Conservation (phyloP, 2,113 vertebrate species). For the Phyllostomus discolor region DNA sequence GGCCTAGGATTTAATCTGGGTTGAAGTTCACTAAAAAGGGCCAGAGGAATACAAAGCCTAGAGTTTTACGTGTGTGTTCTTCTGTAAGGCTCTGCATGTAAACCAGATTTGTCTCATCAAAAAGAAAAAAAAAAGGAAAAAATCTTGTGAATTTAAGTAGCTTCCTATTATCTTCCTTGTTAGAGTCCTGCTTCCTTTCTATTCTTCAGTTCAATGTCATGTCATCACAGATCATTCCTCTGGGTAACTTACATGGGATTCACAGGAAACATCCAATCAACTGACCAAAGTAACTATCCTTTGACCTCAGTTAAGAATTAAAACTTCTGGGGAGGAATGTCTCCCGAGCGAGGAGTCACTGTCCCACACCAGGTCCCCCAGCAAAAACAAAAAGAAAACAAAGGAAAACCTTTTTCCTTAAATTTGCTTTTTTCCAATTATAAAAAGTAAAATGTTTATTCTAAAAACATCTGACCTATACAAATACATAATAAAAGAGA, state of each 20-base stretch:
- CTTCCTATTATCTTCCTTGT: neutral
- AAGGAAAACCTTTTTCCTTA: neutral
- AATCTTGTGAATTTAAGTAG: neutral
- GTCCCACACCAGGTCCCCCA: too few species aligned
- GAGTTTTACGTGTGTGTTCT: neutral
- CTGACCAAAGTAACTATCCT: neutral
- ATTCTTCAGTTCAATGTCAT: neutral
- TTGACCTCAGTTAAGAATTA: neutral
- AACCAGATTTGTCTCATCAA: neutral
- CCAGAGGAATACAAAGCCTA: neutral
- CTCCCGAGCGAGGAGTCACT: too few species aligned
- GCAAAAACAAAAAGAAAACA: too few species aligned
- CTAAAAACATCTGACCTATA: neutral
- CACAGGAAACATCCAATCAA: neutral
- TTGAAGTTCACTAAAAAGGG: neutral
- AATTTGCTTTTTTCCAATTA: neutral
- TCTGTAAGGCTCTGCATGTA: neutral
- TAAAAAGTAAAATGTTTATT: neutral
- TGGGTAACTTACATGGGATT: neutral
- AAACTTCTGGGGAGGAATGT: neutral
- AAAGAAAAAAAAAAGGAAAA: neutral
- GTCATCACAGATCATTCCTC: neutral
- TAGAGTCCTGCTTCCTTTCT: neutral
- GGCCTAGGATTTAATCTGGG: neutral
- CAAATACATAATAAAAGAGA: neutral